Conservation (phyloP, 1,140 invertebrate species). For the Acromyrmex heyeri region DNA sequence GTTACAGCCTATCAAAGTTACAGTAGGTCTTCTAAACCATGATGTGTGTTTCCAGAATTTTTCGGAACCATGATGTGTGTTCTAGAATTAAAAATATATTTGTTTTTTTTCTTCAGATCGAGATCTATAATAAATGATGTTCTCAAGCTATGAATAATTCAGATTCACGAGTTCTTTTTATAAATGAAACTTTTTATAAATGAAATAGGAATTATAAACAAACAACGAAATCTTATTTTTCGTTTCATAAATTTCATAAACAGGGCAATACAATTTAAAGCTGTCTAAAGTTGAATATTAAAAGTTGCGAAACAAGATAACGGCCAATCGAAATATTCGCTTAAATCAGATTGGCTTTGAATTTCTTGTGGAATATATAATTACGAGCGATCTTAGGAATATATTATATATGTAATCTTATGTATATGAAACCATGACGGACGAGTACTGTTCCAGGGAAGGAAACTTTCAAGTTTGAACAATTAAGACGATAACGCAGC, state of each 20-base stretch:
- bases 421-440: constrained; percentile 46
- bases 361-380: background rate
- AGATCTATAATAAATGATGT: background rate
- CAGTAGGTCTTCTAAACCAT: no score
- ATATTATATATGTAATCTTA: constrained; percentile 18
- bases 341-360: background rate
- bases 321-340: constrained; percentile 10
- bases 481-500: constrained; percentile 69
- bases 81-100: background rate
- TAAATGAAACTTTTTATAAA: background rate
- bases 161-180: background rate
- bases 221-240: constrained; percentile 5
- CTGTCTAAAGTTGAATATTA: constrained; percentile 1
- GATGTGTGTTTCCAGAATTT: no score
- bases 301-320: constrained; percentile 12
- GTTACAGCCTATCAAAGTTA: no score
- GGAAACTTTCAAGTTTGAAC: constrained; percentile 43
- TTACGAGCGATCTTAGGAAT: background rate
- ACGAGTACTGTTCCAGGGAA: constrained; percentile 22
- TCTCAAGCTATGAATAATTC: background rate
- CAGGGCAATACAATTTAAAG: constrained; percentile 3
- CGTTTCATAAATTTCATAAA: constrained; percentile 19
- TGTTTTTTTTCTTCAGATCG: background rate
- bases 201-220: background rate
- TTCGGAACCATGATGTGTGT: no score